Percentiles rank a stretch among this genome's conserved stretches.
Evolutionary conservation across 1,140 invertebrate species (phyloP).

Genomic region (Apolygus lucorum): DNA sequence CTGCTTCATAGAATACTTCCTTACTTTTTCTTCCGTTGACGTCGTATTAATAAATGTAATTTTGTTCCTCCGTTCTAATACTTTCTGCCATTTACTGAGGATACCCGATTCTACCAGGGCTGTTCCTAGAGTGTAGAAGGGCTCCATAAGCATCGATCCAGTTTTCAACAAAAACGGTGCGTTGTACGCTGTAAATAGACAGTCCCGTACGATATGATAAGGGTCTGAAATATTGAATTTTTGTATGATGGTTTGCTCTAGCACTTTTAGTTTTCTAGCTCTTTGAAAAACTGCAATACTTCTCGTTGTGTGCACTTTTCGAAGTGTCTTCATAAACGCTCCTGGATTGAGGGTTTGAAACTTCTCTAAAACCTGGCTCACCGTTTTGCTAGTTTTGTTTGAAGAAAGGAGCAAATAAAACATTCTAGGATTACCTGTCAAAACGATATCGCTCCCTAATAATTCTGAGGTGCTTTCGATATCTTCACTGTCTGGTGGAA

Average conservation of each 20-base stretch:
- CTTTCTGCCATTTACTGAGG: constrained; percentile 27
- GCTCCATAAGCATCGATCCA: constrained; percentile 31
- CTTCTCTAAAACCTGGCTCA: constrained; percentile 29
- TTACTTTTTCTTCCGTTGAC: not conserved
- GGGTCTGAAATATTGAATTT: constrained; percentile 16
- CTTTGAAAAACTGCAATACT: constrained; percentile 32
- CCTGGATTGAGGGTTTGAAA: constrained; percentile 33
- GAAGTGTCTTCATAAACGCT: constrained; percentile 27
- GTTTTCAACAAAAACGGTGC: constrained; percentile 31
- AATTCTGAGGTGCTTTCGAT: constrained; percentile 30
- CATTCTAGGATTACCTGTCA: constrained; percentile 33
- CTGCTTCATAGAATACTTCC: constrained; percentile 17
- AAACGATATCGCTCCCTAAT: constrained; percentile 29
- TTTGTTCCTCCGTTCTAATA: not conserved
- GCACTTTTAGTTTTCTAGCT: constrained; percentile 30
- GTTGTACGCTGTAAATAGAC: constrained; percentile 30
- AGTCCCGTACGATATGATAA: constrained; percentile 29
- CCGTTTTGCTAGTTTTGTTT: constrained; percentile 27
- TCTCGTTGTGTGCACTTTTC: constrained; percentile 27
- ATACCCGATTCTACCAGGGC: constrained; percentile 32
- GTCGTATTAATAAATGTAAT: not conserved
- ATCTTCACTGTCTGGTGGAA: constrained; percentile 31
- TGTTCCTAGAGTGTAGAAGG: constrained; percentile 26
- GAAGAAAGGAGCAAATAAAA: constrained; percentile 33
- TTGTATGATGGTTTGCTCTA: constrained; percentile 24